These are phyloP conservation scores for Schizopygopsis malacanthus DNA, from an alignment of 2,797 vertebrate species.

Conservation along the genomic window DNA sequence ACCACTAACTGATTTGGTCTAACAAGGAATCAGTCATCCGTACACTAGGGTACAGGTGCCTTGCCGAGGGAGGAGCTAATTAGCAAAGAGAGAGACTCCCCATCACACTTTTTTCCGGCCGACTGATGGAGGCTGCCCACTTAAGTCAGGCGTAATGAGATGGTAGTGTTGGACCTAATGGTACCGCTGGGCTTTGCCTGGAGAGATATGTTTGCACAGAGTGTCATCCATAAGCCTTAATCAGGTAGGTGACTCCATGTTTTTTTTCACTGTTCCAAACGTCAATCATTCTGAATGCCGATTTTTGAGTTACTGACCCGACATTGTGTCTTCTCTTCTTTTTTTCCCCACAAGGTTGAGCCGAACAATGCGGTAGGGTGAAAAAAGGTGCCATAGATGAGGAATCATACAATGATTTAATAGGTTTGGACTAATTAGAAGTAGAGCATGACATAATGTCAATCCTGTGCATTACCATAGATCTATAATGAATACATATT, in stretches of 20 bases:
- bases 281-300: slow-evolving; percentile 74
- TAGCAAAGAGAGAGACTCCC: slow-evolving; percentile 79
- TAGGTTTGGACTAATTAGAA: slow-evolving; percentile 61
- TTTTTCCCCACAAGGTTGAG: slow-evolving; percentile 25
- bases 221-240: slow-evolving; percentile 87
- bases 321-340: slow-evolving; percentile 46
- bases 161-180: slow-evolving; percentile 77
- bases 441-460: slow-evolving; percentile 59
- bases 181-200: slow-evolving; percentile 88
- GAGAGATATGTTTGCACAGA: slow-evolving; percentile 81
- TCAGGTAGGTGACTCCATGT: slow-evolving; percentile 76
- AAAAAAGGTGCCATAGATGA: background rate
- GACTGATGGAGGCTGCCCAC: slow-evolving; percentile 79
- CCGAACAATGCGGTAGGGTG: slow-evolving; percentile 5
- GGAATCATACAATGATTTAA: slow-evolving; percentile 56
- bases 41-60: slow-evolving; percentile 73
- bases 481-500: slow-evolving; percentile 66
- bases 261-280: slow-evolving; percentile 80
- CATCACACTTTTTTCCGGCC: slow-evolving; percentile 75
- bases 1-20: slow-evolving; percentile 57
- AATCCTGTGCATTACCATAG: slow-evolving; percentile 58
- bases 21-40: slow-evolving; percentile 62
- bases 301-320: slow-evolving; percentile 60
- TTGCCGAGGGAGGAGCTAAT: slow-evolving; percentile 84
- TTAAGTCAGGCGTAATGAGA: slow-evolving; percentile 88